Conservation (phyloP, 2,113 vertebrate genomes). For the Notothenia coriiceps region DNA sequence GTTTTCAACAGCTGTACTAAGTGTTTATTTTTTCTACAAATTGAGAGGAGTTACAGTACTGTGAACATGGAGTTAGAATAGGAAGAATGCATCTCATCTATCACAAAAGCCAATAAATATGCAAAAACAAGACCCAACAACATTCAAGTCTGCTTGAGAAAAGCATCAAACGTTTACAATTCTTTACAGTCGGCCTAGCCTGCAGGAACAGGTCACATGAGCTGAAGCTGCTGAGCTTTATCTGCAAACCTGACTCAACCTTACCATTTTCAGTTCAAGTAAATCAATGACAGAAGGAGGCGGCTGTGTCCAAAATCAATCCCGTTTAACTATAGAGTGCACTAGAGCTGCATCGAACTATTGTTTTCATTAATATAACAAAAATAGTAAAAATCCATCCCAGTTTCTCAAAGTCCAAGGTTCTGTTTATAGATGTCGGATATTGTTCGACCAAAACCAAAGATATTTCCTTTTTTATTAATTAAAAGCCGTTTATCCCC, state of each 20-base stretch:
- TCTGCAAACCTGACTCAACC: slow-evolving; percentile 6
- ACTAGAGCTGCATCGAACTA: no score
- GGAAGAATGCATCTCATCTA: slow-evolving; percentile 49
- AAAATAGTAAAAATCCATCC: no score
- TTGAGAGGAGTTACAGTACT: slow-evolving; percentile 50
- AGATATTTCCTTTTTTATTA: no score
- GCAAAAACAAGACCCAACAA: slow-evolving; percentile 38
- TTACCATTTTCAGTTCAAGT: neutral
- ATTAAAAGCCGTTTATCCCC: no score
- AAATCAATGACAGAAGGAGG: slow-evolving; percentile 17
- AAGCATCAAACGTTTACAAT: slow-evolving; percentile 39
- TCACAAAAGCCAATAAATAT: slow-evolving; percentile 65
- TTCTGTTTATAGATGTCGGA: no score
- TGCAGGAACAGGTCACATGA: slow-evolving; percentile 24
- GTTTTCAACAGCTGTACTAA: slow-evolving; percentile 49
- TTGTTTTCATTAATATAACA: no score
- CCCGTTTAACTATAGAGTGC: neutral
- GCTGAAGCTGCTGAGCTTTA: slow-evolving; percentile 35
- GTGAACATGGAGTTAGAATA: slow-evolving; percentile 54
- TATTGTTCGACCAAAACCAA: no score
- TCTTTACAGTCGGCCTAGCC: slow-evolving; percentile 18
- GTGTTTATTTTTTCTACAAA: slow-evolving; percentile 57
- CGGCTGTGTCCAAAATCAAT: slow-evolving; percentile 1
- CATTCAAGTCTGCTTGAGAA: slow-evolving; percentile 27
- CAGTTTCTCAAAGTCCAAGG: no score